phyloP scores from a whole-genome alignment of 2,797 vertebrate species.

The Zalophus californianus region DNA sequence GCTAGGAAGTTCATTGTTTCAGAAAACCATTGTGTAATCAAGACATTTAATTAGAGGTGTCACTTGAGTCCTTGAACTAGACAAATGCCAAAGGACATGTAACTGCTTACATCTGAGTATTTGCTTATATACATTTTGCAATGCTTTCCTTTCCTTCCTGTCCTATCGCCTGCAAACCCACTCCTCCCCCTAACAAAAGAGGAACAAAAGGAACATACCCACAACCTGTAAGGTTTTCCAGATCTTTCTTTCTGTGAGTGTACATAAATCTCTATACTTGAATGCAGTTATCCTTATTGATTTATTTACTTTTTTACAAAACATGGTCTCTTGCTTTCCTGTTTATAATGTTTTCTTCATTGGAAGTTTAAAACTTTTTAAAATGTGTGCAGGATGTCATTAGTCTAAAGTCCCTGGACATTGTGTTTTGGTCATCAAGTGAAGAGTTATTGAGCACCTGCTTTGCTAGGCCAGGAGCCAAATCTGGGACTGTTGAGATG shows the following conservation, averaged over 20 bases:
- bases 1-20: conserved; percentile 17
- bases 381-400: background rate
- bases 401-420: conserved; percentile 31
- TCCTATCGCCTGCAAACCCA: background rate
- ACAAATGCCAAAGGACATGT: background rate
- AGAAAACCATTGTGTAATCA: conserved; percentile 24
- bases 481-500: background rate
- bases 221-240: conserved; percentile 14
- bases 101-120: background rate
- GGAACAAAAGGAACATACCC: background rate
- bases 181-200: conserved; percentile 9
- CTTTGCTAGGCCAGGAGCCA: background rate
- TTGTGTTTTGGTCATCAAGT: conserved; percentile 39
- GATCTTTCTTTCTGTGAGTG: background rate
- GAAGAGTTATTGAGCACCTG: background rate
- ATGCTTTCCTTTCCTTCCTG: conserved; percentile 23
- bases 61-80: background rate
- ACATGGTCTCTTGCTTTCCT: conserved; percentile 9
- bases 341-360: conserved; percentile 57
- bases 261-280: conserved; percentile 45
- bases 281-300: background rate
- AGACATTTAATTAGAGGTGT: conserved; percentile 35
- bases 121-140: background rate
- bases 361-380: conserved; percentile 15
- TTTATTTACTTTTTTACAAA: background rate